Conservation (phyloP, 2,797 vertebrate species). For the Scomberomorus guttatus region DNA sequence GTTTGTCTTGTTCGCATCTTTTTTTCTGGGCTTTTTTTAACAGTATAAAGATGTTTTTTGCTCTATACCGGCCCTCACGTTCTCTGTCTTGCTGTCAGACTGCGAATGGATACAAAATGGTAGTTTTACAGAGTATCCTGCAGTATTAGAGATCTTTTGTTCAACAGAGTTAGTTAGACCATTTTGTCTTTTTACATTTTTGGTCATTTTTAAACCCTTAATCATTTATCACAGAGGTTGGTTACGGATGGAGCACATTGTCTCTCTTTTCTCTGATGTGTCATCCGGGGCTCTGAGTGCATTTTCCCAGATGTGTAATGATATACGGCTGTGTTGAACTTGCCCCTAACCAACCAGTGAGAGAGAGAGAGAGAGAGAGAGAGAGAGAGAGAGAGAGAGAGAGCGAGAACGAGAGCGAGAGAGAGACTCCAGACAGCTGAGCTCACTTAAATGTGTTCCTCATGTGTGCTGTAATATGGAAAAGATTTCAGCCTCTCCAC, state of each 20-base stretch:
- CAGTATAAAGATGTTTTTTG: background rate
- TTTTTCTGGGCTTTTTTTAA: constrained; percentile 11
- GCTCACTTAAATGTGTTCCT: constrained; percentile 86
- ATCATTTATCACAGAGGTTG: constrained; percentile 7
- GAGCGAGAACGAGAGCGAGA: constrained; percentile 59
- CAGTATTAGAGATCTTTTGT: background rate
- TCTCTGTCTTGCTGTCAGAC: constrained; percentile 20
- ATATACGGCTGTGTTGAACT: constrained; percentile 79
- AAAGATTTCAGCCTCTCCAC: constrained; percentile 80
- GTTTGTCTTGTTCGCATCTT: constrained; percentile 15
- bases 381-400: constrained; percentile 36
- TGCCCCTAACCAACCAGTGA: constrained; percentile 66
- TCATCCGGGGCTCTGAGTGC: constrained; percentile 61
- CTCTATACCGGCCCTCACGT: background rate
- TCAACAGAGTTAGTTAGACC: background rate
- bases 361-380: constrained; percentile 33
- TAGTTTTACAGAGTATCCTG: background rate
- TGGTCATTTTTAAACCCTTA: constrained; percentile 6
- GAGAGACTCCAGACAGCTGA: constrained; percentile 85
- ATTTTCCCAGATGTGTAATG: constrained; percentile 86
- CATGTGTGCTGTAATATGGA: constrained; percentile 87
- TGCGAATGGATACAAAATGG: constrained; percentile 13
- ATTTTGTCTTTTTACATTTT: background rate
- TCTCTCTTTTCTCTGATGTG: constrained; percentile 57
- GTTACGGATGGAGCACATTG: constrained; percentile 37